A percentile compares a stretch with the other conserved stretches of the same genome.
Evolutionary conservation across 1,140 invertebrate genomes (phyloP).

Genomic region (Drosophila sturtevanti): DNA sequence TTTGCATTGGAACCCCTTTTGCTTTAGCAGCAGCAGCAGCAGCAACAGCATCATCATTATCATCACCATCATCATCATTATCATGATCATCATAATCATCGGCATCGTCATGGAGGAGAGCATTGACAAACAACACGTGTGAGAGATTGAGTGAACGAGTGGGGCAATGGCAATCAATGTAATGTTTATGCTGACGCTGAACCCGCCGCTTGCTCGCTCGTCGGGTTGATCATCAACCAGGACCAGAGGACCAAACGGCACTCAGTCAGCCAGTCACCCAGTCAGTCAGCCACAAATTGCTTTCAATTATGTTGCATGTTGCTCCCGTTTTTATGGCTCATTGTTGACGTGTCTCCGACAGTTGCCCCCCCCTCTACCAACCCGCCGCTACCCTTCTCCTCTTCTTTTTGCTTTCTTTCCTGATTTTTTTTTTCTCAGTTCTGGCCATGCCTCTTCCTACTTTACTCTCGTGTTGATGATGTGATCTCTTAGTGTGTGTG

Average conservation of each 20-base stretch:
- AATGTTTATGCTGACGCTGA: constrained; percentile 72
- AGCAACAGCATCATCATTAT: too few species aligned
- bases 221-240: constrained; percentile 30
- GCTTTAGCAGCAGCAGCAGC: too few species aligned
- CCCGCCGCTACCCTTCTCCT: constrained; percentile 4
- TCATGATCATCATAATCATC: constrained; percentile 8
- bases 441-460: not conserved
- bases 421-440: too few species aligned
- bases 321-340: constrained; percentile 76
- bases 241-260: constrained; percentile 2
- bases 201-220: constrained; percentile 9
- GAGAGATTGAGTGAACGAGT: constrained; percentile 50
- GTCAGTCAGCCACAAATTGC: constrained; percentile 74
- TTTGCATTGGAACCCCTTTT: not conserved
- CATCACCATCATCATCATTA: constrained; percentile 12
- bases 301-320: constrained; percentile 79
- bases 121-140: constrained; percentile 79
- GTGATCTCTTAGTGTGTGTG: constrained; percentile 19
- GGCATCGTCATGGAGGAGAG: constrained; percentile 37
- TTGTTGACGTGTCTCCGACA: constrained; percentile 67
- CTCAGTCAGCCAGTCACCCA: constrained; percentile 14
- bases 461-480: constrained; percentile 54
- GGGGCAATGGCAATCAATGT: constrained; percentile 73
- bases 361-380: constrained; percentile 40
- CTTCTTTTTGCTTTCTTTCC: not conserved